phyloP scores from a whole-genome alignment of 2,113 vertebrate genomes.

The Hipposideros armiger region DNA sequence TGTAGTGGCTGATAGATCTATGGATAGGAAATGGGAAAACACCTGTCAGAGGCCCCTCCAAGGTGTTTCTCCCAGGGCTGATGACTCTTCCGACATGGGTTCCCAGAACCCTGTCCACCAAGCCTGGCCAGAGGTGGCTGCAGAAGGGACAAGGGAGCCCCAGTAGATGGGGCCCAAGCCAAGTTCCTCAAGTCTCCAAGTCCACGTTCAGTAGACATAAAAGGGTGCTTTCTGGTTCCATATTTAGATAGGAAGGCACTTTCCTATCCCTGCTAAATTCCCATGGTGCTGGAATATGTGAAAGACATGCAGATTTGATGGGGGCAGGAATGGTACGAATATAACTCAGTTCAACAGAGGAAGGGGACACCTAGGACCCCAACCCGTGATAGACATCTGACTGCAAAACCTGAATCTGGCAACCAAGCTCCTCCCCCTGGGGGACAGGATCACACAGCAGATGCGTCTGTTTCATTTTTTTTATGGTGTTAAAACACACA shows the following conservation, averaged over 20 bases:
- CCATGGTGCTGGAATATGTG: background rate
- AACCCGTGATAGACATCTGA: rapidly evolving
- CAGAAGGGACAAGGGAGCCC: background rate
- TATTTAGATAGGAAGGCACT: conserved; percentile 2
- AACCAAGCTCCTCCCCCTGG: no score
- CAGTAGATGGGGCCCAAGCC: background rate
- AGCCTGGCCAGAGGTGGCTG: background rate
- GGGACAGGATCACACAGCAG: background rate
- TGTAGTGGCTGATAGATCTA: background rate
- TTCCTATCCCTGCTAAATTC: background rate
- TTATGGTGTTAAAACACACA: background rate
- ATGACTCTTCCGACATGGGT: background rate
- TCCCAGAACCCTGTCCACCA: background rate
- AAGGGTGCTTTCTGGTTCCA: background rate
- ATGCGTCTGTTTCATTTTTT: background rate
- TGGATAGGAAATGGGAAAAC: rapidly evolving
- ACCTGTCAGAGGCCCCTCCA: background rate
- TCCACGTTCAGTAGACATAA: background rate
- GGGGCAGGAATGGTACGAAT: background rate
- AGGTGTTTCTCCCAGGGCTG: background rate
- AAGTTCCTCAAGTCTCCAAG: background rate
- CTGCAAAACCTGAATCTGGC: background rate
- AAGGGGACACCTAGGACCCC: background rate
- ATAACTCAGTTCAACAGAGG: background rate
- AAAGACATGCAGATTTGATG: background rate